Evolutionary conservation across 1,140 invertebrate genomes (phyloP).

Genomic region (Lepidurus couesii): DNA sequence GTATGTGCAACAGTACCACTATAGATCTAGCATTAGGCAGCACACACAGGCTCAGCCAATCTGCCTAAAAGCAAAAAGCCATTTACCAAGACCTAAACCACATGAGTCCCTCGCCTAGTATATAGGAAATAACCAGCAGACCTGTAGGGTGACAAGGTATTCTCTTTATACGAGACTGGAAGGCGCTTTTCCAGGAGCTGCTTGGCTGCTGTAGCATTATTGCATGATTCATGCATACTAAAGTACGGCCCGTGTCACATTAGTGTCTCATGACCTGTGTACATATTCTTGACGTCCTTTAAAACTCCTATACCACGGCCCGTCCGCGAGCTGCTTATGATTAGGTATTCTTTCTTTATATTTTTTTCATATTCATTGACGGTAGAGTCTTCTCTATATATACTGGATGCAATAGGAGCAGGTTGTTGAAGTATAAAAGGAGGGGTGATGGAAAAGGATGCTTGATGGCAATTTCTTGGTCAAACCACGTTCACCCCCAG

Average conservation of each 20-base stretch:
- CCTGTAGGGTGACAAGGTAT: conserved; percentile 17
- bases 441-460: too few relatives aligned
- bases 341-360: too few relatives aligned
- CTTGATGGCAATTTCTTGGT: too few relatives aligned
- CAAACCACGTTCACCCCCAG: too few relatives aligned
- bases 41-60: background rate
- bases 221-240: conserved; percentile 12
- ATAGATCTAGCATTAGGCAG: background rate
- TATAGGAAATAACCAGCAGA: background rate
- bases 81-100: conserved; percentile 15
- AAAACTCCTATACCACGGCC: too few relatives aligned
- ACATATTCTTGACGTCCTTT: background rate
- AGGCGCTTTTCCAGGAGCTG: background rate
- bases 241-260: background rate
- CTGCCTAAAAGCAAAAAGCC: conserved; percentile 18
- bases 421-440: too few relatives aligned
- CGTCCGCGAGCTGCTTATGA: too few relatives aligned
- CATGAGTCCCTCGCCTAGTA: background rate
- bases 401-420: too few relatives aligned
- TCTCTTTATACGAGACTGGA: background rate
- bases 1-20: background rate
- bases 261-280: background rate
- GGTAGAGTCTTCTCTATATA: too few relatives aligned
- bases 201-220: background rate
- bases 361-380: too few relatives aligned